These are phyloP conservation scores for Octopus bimaculoides DNA, from an alignment of 1,140 invertebrate genomes.

Conservation along the genomic window DNA sequence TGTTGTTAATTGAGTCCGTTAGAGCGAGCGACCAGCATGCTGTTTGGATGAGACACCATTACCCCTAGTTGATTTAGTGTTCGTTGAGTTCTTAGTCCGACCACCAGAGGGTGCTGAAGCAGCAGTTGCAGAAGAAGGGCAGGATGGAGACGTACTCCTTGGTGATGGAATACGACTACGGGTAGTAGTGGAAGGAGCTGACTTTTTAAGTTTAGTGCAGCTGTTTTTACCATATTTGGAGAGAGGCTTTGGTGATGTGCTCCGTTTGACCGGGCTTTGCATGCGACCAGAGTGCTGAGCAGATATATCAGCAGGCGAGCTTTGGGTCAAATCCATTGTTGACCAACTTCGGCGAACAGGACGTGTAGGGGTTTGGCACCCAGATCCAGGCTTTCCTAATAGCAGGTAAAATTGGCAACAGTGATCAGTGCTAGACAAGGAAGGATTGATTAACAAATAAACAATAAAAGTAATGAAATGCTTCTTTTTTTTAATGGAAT, in stretches of 20 bases:
- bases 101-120: background rate
- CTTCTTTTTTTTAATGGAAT: too few species aligned
- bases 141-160: slow-evolving; percentile 4
- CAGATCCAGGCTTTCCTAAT: background rate
- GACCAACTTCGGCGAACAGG: slow-evolving; percentile 8
- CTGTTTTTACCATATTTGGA: slow-evolving; percentile 12
- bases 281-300: background rate
- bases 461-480: too few species aligned
- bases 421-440: too few species aligned
- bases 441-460: too few species aligned
- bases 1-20: too few species aligned
- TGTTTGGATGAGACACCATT: background rate
- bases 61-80: background rate
- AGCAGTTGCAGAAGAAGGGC: background rate
- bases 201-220: background rate
- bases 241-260: background rate
- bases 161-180: slow-evolving; percentile 8
- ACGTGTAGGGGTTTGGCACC: background rate
- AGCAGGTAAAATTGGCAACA: background rate
- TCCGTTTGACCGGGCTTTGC: slow-evolving; percentile 6
- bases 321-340: background rate
- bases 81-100: background rate
- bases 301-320: background rate
- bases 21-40: background rate
- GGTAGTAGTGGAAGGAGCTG: background rate